Conservation (phyloP, 2,113 vertebrate genomes). For the Prunella himalayana region DNA sequence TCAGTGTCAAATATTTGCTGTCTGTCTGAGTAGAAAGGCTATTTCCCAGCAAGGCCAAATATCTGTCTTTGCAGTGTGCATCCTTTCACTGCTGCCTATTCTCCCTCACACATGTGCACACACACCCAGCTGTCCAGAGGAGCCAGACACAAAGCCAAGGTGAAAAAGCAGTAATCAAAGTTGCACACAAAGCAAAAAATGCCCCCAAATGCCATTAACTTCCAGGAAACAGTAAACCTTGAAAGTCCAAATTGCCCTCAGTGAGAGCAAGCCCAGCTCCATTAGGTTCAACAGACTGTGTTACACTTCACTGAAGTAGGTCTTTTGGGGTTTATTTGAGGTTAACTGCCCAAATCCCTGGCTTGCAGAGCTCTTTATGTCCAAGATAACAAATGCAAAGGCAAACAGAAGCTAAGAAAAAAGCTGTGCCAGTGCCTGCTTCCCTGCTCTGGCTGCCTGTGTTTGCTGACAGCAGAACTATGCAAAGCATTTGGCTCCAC, state of each 20-base stretch:
- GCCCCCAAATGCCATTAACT: neutral
- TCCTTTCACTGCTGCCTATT: neutral
- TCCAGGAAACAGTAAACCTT: neutral
- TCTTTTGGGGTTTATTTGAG: conserved; percentile 48
- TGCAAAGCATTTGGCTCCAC: neutral
- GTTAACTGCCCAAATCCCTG: conserved; percentile 48
- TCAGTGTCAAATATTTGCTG: conserved; percentile 71
- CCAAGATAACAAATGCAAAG: conserved; percentile 33
- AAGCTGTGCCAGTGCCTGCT: neutral
- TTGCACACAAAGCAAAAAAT: neutral
- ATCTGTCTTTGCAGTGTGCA: neutral
- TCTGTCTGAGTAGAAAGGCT: conserved; percentile 63
- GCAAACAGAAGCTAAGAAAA: conserved; percentile 14
- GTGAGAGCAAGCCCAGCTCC: neutral
- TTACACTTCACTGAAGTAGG: neutral
- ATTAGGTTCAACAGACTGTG: neutral
- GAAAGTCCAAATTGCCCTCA: neutral
- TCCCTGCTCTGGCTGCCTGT: neutral
- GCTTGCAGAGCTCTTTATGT: conserved; percentile 27
- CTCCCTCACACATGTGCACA: neutral
- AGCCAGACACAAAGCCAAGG: neutral
- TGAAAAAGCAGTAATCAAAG: neutral
- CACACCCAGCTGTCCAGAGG: neutral
- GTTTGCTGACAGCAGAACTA: conserved; percentile 33
- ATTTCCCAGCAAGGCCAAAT: neutral